A percentile compares a stretch with the other conserved stretches of the same genome.
Conservation (phyloP, 2,797 vertebrate species). For the Muscicapa comitata region DNA sequence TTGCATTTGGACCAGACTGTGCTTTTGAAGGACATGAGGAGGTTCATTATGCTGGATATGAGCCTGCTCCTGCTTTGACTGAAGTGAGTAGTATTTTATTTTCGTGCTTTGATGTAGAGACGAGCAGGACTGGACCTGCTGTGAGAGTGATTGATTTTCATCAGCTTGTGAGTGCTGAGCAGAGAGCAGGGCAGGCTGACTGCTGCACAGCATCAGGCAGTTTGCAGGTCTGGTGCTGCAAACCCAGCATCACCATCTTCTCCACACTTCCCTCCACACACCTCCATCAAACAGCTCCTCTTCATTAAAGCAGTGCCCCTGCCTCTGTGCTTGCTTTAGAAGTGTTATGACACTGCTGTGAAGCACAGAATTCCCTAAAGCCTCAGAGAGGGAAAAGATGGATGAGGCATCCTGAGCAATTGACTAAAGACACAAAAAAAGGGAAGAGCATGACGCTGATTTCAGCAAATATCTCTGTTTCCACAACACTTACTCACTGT, state of each 20-base stretch:
- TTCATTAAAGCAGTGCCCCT: constrained; percentile 44
- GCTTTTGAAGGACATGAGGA: not conserved
- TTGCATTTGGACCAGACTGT: constrained; percentile 1
- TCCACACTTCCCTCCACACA: constrained; percentile 21
- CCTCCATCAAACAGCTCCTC: constrained; percentile 34
- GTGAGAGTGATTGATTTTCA: constrained; percentile 48
- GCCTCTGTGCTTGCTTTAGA: constrained; percentile 36
- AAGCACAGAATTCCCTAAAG: constrained; percentile 44
- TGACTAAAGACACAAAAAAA: constrained; percentile 36
- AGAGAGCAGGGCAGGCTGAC: not conserved
- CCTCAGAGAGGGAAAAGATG: not conserved
- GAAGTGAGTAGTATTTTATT: constrained; percentile 12
- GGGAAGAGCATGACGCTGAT: constrained; percentile 30
- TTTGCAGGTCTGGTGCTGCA: not conserved
- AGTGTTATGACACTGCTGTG: constrained; percentile 53
- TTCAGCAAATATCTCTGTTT: constrained; percentile 26
- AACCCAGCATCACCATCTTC: constrained; percentile 17
- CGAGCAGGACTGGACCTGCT: constrained; percentile 31
- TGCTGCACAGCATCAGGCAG: constrained; percentile 7
- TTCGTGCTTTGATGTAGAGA: constrained; percentile 33
- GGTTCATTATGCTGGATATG: not conserved
- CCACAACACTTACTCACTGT: not conserved
- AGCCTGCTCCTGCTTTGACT: not conserved
- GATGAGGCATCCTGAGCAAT: constrained; percentile 22
- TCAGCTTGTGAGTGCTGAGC: not conserved